Evolutionary conservation across 2,888 invertebrate genomes (phyloP), one percentile per base, ranked within the genome.

Genomic region (Spodoptera picta): DNA sequence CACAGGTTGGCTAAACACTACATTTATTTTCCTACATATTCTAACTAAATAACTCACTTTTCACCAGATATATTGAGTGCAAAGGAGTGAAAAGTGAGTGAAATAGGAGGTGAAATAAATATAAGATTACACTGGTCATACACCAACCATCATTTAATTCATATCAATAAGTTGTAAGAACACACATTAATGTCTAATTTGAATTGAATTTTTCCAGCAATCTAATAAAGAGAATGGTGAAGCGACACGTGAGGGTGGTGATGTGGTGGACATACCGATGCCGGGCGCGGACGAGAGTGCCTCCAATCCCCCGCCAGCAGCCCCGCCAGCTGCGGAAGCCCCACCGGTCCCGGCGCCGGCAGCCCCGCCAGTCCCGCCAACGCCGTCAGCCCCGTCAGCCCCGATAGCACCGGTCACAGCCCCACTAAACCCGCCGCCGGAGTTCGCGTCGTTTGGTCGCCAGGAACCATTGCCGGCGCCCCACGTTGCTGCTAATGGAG

Each of bases 261-360:
- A 96, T 80, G 96, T 97, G 73, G 94, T 96, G 64, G 96, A 97
- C 91, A 97, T 97, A 85, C 97, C 97, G 27, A 96, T 97, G 89
- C 97, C 97, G 44, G 41, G 65, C n/a, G 70, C 72, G 3, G 90
- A 90, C n/a, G 86, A 90, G 87, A 47, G 91, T 54, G 83, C 23
- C 3, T 42, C 43, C 7, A 12, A 23, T 12, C 14, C 46, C 6
- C 5, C 23, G 0, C 3, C 23, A 0, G 0, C 12, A 4, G 9
- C 43, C 10, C 12, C 36, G 4, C 14, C 42, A 3, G n/a, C 27
- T 3, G 31, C 0, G 23, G 10, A 0, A 19, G 19, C 19, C 19
- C 19, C 19, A 2, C 19, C 31, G 3, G 36, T 19, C 4, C 14
- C 45, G n/a, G n/a, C 44, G 2, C 3, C 23, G 0, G 0, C 12